Evolutionary conservation across 2,113 vertebrate genomes (phyloP), one percentile per base, ranked within the genome.

Genomic region (Clarias gariepinus): DNA sequence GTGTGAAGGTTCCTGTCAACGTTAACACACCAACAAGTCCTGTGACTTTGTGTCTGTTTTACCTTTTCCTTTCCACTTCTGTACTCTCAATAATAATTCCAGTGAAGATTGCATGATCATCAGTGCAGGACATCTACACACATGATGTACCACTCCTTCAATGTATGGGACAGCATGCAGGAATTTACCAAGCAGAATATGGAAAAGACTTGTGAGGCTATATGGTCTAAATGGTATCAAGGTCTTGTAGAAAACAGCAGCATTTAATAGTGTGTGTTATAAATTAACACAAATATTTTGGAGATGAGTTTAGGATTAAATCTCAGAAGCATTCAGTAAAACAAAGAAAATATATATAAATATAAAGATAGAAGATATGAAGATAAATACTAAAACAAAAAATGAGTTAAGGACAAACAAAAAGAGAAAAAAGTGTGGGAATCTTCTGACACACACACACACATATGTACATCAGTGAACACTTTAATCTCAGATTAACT

Each of bases 401-500:
- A 28, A 74, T 18, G 12, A 74, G 28, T 10, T 47, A 21, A 58
- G 25, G 11, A 58, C 13, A 52, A 81, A 30, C 66, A 57, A 36
- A 73, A 71, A 25, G 23, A 63, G 30, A 81, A 60, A 60, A 36
- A 41, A 61, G 19, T 23, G 19, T 60, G 28, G 28, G 15, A 33
- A 3, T 23, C 18, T 33, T 33, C 12, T 4, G 3, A 10, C 73
- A 10, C 47, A 3, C 10, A 33, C n/a, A 57, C 47, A 57, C 55
- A 55, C 55, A 79, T 53, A 81, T 47, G n/a, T 1, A 60, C 1
- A 60, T 60, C 30, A 76, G 57, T 63, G 23, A 60, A n/a, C 3
- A 12, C 83, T 63, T 61, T 76, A 61, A 84, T 84, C 53, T 73
- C 68, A 61, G 55, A 71, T 66, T 25, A 74, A 74, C 83, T 76